phyloP scores from a whole-genome alignment of 2,113 vertebrate genomes.

The Callopanchax toddi region DNA sequence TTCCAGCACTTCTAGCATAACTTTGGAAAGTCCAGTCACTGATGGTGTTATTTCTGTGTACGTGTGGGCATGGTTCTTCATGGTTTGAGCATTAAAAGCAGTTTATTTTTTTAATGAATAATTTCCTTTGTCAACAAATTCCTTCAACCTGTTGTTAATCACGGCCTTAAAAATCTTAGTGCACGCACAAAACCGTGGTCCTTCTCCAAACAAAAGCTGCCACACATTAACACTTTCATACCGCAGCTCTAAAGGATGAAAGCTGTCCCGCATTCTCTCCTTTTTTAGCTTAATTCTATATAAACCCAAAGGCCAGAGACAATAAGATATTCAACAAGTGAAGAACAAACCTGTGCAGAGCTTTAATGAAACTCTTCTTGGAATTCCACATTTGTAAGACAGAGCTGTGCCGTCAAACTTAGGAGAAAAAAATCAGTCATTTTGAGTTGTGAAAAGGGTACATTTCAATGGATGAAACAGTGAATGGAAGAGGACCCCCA shows the following conservation, averaged over 20 bases:
- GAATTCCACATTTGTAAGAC: slow-evolving; percentile 19
- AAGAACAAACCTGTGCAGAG: slow-evolving; percentile 20
- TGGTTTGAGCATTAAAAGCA: slow-evolving; percentile 7
- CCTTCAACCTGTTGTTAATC: slow-evolving; percentile 44
- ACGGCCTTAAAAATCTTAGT: slow-evolving; percentile 29
- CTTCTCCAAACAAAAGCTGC: slow-evolving; percentile 15
- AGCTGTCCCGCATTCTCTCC: slow-evolving; percentile 5
- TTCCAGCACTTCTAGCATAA: slow-evolving; percentile 16
- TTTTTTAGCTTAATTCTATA: slow-evolving; percentile 20
- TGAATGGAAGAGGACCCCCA: slow-evolving; percentile 55
- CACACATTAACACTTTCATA: slow-evolving; percentile 28
- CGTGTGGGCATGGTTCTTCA: background rate
- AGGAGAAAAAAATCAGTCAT: slow-evolving; percentile 39
- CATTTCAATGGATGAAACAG: slow-evolving; percentile 67
- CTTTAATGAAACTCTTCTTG: slow-evolving; percentile 12
- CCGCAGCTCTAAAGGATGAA: slow-evolving; percentile 29
- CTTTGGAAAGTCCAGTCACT: slow-evolving; percentile 7
- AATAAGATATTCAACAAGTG: slow-evolving; percentile 5
- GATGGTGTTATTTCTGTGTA: background rate
- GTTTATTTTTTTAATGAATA: slow-evolving; percentile 37
- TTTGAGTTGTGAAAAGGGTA: slow-evolving; percentile 51
- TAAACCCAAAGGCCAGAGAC: slow-evolving; percentile 14
- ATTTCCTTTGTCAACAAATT: slow-evolving; percentile 25
- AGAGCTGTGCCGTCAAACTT: slow-evolving; percentile 20
- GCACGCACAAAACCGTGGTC: slow-evolving; percentile 8